Conservation (phyloP, 2,113 vertebrate species). For the Callipepla californica region DNA sequence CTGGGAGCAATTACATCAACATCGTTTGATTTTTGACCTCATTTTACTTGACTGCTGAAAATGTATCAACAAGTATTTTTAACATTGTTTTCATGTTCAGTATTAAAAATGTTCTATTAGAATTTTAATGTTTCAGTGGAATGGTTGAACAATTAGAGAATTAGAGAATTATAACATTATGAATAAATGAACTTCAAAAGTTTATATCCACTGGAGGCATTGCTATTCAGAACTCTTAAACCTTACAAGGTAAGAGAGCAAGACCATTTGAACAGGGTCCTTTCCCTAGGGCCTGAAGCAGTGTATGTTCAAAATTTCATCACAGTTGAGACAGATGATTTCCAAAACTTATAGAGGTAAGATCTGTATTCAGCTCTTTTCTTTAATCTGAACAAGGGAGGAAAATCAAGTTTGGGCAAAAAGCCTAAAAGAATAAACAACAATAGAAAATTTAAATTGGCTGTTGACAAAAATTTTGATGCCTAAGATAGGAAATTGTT, state of each 20-base stretch:
- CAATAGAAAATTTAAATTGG: not conserved
- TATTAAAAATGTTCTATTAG: not conserved
- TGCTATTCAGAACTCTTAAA: conserved; percentile 25
- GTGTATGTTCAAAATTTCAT: not conserved
- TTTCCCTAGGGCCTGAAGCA: not conserved
- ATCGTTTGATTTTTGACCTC: not conserved
- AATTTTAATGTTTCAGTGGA: not conserved
- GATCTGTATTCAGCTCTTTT: not conserved
- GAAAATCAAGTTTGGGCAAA: not conserved
- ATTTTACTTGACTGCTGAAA: not conserved
- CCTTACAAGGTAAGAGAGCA: not conserved
- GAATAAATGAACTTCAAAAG: not conserved
- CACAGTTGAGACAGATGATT: not conserved
- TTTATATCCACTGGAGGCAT: not conserved
- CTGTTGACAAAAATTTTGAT: not conserved
- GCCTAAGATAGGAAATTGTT: not conserved
- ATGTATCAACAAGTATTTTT: not conserved
- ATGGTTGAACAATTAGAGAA: not conserved
- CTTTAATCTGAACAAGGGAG: not conserved
- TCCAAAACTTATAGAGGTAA: not conserved
- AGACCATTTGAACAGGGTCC: not conserved
- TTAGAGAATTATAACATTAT: not conserved
- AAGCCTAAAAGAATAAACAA: not conserved
- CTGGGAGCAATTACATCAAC: not conserved
- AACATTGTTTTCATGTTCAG: not conserved